These are phyloP conservation scores for Pogona vitticeps DNA, from an alignment of 2,113 vertebrate genomes.

Conservation along the genomic window DNA sequence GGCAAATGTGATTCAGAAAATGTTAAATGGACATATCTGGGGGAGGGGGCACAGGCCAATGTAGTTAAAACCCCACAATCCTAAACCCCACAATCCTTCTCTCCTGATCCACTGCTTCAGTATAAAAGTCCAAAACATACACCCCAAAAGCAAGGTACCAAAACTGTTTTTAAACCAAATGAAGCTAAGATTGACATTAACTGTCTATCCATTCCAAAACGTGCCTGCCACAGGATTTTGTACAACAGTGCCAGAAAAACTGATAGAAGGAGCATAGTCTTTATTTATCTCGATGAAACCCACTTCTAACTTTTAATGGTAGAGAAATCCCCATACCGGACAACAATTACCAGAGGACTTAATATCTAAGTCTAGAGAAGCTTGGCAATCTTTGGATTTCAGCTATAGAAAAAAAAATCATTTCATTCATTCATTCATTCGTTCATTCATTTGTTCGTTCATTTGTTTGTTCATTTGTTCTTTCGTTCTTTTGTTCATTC, in stretches of 20 bases:
- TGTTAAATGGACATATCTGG: not conserved
- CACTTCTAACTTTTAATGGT: constrained; percentile 5
- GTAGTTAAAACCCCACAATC: no score
- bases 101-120: not conserved
- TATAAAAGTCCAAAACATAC: not conserved
- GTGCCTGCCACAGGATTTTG: not conserved
- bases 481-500: no score
- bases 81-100: not conserved
- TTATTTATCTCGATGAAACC: not conserved
- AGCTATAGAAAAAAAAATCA: not conserved
- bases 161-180: not conserved
- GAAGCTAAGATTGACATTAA: constrained; percentile 1
- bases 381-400: not conserved
- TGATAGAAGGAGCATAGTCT: constrained; percentile 10
- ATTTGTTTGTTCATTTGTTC: no score
- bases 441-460: no score
- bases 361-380: not conserved
- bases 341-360: not conserved
- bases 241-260: not conserved
- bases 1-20: not conserved
- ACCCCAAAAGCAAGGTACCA: constrained; percentile 4
- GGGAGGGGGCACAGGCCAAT: no score
- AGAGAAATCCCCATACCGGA: not conserved
- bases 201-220: not conserved
- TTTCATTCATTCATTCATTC: no score